Evolutionary conservation across 2,888 invertebrate genomes (phyloP), one percentile per base, ranked within the genome.

Genomic region (Drosophila yooni): DNA sequence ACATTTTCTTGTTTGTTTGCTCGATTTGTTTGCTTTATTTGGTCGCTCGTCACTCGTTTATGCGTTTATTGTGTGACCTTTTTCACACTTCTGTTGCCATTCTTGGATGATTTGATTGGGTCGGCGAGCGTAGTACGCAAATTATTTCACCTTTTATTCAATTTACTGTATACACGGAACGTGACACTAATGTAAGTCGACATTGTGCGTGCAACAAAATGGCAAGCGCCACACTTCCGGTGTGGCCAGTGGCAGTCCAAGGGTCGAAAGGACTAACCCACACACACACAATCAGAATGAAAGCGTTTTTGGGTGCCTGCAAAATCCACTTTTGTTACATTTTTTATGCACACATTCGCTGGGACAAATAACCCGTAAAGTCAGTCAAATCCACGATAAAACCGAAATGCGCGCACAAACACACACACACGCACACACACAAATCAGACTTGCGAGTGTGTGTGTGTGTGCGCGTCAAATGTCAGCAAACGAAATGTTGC

Each of bases 121-220:
- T 74, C 62, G 13, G 13, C 46, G 25, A 46, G 77, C 78, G 75
- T 61, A 82, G 82, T 79, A 70, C 76, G 66, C 74, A 78, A 85
- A 87, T 82, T 78, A 80, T 83, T 87, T 79, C 76, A 84, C 81
- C 81, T 87, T 82, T 83, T 85, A 82, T 89, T 85, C 79, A 85
- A 85, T 85, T 84, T 82, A 78, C 74, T 78, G 77, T 79, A 81
- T 70, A 63, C 79, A 75, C 65, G 56, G 50, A 56, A 74, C 70
- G 79, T 73, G 79, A 70, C 70, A 70, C 62, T 70, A 79, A 73
- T 79, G 61, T 61, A 21, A 52, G 50, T 38, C 50, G 50, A 43
- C 60, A 27, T 46, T 61, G 43, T 62, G 65, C 70, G 21, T 48
- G 51, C 67, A 81, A 34, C 46, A 25, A 25, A 46, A 46, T 38